Evolutionary conservation across 2,888 invertebrate genomes (phyloP), one percentile per base, ranked within the genome.

Genomic region (Clitarchus hookeri): DNA sequence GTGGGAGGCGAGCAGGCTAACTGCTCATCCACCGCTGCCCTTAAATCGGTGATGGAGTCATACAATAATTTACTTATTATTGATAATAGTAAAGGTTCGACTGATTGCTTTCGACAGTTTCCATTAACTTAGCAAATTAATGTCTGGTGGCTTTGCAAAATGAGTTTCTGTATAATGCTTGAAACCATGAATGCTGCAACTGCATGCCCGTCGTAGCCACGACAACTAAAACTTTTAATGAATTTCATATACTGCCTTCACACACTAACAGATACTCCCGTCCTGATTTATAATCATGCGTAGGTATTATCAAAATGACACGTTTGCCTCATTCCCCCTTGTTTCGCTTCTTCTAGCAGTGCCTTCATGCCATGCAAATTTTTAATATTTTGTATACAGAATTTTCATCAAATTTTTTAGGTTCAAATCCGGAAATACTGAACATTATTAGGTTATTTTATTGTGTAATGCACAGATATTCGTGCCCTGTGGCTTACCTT

Each of bases 51-150:
- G 48, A 9, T 48, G 12, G 8, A 78, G 78, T 16, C 78, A 78
- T 78, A 78, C 78, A n/a, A 78, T 78, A 78, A 23, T 78, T n/a
- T 8, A 78, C 78, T 78, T 78, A 78, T 26, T 78, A 78, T 11
- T 11, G 78, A 78, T 78, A 78, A 78, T 26, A 78, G 78, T 78
- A 78, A 78, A 78, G 78, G 78, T 16, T 78, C 78, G n/a, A 78
- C 78, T 19, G 78, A 3, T 78, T 78, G 25, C n/a, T 78, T 78
- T 2, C 11, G 6, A 78, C 78, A 78, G 78, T 23, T 78, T 2
- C 19, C 78, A 78, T 78, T 2, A 23, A 78, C 11, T 78, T 78
- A 11, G n/a, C 78, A 11, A 78, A 16, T 78, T 11, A 78, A 78
- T 19, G 26, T 78, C 78, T 78, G 78, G 78, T 78, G 78, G 78